Conservation (phyloP, 2,888 invertebrate genomes). For the Leuctra nigra region DNA sequence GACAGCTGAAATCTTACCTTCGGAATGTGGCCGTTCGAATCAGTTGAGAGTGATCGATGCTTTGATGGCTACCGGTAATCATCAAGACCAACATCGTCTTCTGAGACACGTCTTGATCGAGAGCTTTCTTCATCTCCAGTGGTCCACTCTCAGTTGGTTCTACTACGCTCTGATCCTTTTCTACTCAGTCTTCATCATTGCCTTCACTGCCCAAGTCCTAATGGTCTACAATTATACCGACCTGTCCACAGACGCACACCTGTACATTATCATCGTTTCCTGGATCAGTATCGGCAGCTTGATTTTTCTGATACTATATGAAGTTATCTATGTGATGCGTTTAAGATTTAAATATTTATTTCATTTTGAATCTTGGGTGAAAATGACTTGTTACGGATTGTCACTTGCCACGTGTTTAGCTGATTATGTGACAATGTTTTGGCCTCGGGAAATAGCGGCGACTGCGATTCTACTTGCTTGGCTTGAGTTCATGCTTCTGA, state of each 20-base stretch:
- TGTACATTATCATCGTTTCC: background rate
- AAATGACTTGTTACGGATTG: constrained; percentile 44
- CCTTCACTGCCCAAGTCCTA: constrained; percentile 44
- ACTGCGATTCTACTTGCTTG: constrained; percentile 48
- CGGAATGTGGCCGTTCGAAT: constrained; percentile 31
- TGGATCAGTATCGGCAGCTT: background rate
- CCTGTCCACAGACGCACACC: constrained; percentile 14
- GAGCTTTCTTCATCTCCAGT: constrained; percentile 40
- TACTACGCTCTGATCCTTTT: constrained; percentile 47
- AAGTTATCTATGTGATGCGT: constrained; percentile 47
- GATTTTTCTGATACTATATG: constrained; percentile 38
- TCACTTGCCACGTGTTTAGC: too few species aligned
- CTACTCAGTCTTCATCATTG: constrained; percentile 45
- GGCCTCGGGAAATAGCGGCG: constrained; percentile 48
- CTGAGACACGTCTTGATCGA: constrained; percentile 46
- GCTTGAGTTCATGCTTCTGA: constrained; percentile 50
- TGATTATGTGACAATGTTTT: too few species aligned
- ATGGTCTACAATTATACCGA: constrained; percentile 42
- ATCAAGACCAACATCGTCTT: constrained; percentile 43
- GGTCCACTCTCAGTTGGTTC: constrained; percentile 48
- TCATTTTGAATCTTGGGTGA: constrained; percentile 51
- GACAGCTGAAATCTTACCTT: background rate
- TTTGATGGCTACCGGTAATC: constrained; percentile 47
- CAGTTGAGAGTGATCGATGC: constrained; percentile 52
- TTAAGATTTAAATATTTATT: constrained; percentile 46